Evolutionary conservation across 2,113 vertebrate species (phyloP).

Genomic region (Thymallus thymallus): DNA sequence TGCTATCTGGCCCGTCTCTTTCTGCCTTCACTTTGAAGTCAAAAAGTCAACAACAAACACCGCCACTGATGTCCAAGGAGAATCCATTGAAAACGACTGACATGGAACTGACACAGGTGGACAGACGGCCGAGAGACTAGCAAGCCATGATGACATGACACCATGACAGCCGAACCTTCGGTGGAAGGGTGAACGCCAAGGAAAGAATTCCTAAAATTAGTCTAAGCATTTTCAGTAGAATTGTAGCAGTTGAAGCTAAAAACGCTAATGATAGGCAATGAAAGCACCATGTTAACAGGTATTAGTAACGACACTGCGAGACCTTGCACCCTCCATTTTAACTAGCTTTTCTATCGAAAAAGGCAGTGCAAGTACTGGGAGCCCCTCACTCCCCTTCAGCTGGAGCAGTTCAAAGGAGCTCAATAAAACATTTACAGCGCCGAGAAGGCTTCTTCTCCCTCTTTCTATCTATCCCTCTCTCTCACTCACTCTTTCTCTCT

Average conservation of each 20-base stretch:
- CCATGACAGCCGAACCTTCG: not conserved
- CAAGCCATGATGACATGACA: not conserved
- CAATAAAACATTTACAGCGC: slow-evolving; percentile 72
- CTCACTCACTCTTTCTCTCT: too few species aligned
- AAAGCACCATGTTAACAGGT: not conserved
- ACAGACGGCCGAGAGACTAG: not conserved
- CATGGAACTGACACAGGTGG: not conserved
- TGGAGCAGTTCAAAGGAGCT: slow-evolving; percentile 58
- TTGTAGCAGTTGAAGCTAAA: not conserved
- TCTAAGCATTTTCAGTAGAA: not conserved
- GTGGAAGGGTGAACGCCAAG: not conserved
- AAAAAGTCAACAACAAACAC: not conserved
- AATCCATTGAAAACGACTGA: not conserved
- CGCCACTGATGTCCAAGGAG: not conserved
- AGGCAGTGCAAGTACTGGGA: slow-evolving; percentile 23
- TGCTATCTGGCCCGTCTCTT: not conserved
- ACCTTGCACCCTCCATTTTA: slow-evolving; percentile 46
- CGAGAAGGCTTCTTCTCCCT: slow-evolving; percentile 40
- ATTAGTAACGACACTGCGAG: slow-evolving; percentile 33
- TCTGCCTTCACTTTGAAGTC: not conserved
- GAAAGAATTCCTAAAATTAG: not conserved
- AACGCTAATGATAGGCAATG: not conserved
- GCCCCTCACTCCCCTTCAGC: slow-evolving; percentile 27
- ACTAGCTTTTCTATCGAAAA: slow-evolving; percentile 55
- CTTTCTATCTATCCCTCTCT: slow-evolving; percentile 20